Conservation (phyloP, 2,888 invertebrate species). For the Dicyrtomina minuta region DNA sequence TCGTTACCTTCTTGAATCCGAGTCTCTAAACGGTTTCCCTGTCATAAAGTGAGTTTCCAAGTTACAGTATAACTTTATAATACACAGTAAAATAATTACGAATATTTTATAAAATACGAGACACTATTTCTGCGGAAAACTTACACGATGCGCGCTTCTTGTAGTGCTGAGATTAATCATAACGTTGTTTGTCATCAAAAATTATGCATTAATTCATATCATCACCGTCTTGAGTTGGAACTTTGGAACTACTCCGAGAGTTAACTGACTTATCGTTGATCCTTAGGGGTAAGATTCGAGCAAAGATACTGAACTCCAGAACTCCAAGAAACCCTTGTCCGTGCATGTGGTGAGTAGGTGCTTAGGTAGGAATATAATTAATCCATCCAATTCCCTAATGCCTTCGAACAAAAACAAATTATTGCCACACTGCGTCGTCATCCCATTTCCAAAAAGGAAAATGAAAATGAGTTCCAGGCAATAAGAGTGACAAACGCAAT, state of each 20-base stretch:
- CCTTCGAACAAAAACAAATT: conserved; percentile 1
- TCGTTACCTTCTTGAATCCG: conserved; percentile 13
- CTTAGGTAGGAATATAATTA: neutral
- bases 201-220: neutral
- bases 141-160: too few relatives aligned
- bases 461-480: too few relatives aligned
- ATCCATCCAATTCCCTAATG: neutral
- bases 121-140: too few relatives aligned
- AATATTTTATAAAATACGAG: conserved; percentile 16
- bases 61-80: neutral
- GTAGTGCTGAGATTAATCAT: too few relatives aligned
- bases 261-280: too few relatives aligned
- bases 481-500: neutral
- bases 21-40: conserved; percentile 6
- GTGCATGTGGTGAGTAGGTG: too few relatives aligned
- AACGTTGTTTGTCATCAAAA: neutral
- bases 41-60: neutral
- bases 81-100: neutral
- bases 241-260: too few relatives aligned
- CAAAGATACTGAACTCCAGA: too few relatives aligned
- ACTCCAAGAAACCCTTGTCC: neutral
- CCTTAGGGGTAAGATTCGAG: neutral
- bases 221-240: neutral
- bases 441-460: too few relatives aligned
- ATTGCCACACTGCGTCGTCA: neutral